These are phyloP conservation scores for Fistularia commersonii DNA, from an alignment of 2,797 vertebrate species.

Conservation along the genomic window DNA sequence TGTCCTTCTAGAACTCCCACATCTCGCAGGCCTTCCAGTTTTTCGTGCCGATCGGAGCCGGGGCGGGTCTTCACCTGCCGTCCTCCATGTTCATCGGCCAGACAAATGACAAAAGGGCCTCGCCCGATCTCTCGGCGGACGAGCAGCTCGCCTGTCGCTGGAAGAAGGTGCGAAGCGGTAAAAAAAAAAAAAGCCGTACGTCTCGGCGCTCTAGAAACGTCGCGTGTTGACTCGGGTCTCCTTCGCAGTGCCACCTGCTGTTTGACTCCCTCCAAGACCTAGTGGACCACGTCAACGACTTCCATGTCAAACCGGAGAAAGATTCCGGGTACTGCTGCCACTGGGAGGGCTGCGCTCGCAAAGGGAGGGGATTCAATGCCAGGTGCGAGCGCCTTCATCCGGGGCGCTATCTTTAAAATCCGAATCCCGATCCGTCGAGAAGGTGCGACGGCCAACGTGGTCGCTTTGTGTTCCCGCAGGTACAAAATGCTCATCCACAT, in stretches of 20 bases:
- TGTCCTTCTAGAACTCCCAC: conserved; percentile 77
- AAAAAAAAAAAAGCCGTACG: background rate
- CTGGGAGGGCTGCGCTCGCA: conserved; percentile 94
- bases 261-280: conserved; percentile 92
- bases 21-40: conserved; percentile 88
- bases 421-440: background rate
- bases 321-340: conserved; percentile 93
- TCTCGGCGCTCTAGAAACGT: too few species aligned
- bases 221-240: too few species aligned
- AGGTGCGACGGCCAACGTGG: background rate
- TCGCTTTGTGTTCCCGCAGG: conserved; percentile 57
- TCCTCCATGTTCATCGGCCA: conserved; percentile 84
- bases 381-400: conserved; percentile 71
- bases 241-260: conserved; percentile 87
- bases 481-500: conserved; percentile 99
- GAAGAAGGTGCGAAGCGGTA: conserved; percentile 83
- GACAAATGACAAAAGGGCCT: conserved; percentile 83
- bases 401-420: background rate
- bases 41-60: conserved; percentile 86
- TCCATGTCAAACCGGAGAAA: conserved; percentile 93
- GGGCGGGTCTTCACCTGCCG: conserved; percentile 83
- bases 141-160: conserved; percentile 92
- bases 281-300: conserved; percentile 94
- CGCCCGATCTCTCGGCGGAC: conserved; percentile 84
- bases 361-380: conserved; percentile 92